Base-by-base conservation (phyloP, 2,113 vertebrate genomes). In the Halcyon malimbica region DNA sequence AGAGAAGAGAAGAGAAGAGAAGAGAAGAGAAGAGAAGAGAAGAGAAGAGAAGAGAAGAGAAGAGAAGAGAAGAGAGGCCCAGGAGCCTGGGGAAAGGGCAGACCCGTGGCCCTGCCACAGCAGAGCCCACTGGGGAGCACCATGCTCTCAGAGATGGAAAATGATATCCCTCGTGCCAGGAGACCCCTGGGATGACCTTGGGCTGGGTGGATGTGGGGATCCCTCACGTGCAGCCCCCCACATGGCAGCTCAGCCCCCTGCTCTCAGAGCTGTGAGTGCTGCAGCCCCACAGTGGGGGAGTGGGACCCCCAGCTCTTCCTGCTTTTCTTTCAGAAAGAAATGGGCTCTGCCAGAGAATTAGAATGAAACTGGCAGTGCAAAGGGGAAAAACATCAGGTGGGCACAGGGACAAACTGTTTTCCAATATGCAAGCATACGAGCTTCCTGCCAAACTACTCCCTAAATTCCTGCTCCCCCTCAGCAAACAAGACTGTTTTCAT, bases 371-470 rank as follows among this genome's bases (percentile, higher is more conserved):
- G 2, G 76, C 56, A 86, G 31, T 9, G 44, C 31, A 90, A 21
- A 92, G 56, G 70, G 73, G 62, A 48, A 84, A 90, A 85, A 69
- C 24, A 85, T 26, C 19, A 80, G 82, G 87, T 42, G 76, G 71
- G 50, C 21, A 92, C 48, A 3, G 3, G 57, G 56, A 83, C 60
- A 86, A 83, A 53, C 41, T 73, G 12, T 77, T 91, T 96, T 91
- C 77, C 80, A 90, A 50, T 51, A 78, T 0, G 10, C 64, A 70
- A 87, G 42, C 21, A 33, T 50, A 78, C 0, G 1, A 94, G 56
- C 33, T 74, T 91, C 77, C 90, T 78, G 92, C 69, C 81, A 91
- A 77, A 70, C 51, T 91, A 57, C 51, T 78, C 71, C 77, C 57
- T 60, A 62, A 83, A 95, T 93, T 87, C 90, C 62, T 82, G 63